Base-by-base conservation (phyloP, 2,797 vertebrate species). In the Lacerta agilis region DNA sequence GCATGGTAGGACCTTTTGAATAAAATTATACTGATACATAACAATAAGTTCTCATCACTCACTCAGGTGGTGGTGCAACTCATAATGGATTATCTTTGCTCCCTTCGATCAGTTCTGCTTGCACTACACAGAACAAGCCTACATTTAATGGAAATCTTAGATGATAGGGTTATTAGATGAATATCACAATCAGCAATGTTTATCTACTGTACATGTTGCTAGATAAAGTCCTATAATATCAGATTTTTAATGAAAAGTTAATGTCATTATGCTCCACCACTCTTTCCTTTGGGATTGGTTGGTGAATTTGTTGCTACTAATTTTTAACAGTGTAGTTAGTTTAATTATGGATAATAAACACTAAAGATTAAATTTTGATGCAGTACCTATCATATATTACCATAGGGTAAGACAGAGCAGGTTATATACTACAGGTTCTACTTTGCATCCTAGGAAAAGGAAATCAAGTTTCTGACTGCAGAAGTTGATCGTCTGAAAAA, bases 401-500 rank as follows among this genome's bases (percentile, higher is more conserved):
- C 8, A 64, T 11, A 58, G 4, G 27, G 9, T 5, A 29, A 89
- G 8, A 45, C 0, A 8, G 43, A 58, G 10, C 3, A 84, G 36
- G 10, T 79, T 36, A 55, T 73, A 79, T 2, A 8, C 8, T 33
- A 33, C 41, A 55, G 27, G 71, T 82, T 86, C 79, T 82, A 55
- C 83, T 91, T 94, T 85, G 38, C 83, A 75, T 91, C 86, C 1
- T 86, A 99, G 99, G 99, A 99, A 93, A 96, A 88, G 33, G 98
- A 98, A 91, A 98, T 99, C 92, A 97, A 94, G 89, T 93, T 94
- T 92, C 96, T 99, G 73, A 97, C 97, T 29, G 97, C 97, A 61
- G 98, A 99, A 96, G 97, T 99, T 0, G 97, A 98, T 86, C 93
- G 23, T n/a, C 94, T 99, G 87, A 98, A 98, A 94, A 98, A 98